A percentile compares a stretch with the other conserved stretches of the same genome.
These are phyloP conservation scores for Amphipyra berbera DNA, from an alignment of 2,888 invertebrate genomes.

Conservation along the genomic window DNA sequence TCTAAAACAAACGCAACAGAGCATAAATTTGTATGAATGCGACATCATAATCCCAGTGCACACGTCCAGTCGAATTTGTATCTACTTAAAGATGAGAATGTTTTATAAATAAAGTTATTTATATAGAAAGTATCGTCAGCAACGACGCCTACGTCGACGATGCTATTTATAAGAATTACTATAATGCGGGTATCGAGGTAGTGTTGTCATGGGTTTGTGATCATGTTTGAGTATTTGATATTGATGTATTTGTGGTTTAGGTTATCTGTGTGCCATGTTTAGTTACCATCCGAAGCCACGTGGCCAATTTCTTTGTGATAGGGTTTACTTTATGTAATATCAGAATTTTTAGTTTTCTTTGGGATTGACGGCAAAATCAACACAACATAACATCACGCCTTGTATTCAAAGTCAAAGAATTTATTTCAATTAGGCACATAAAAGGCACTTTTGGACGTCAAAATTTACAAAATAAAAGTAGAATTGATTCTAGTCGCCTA, in stretches of 20 bases:
- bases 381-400: too few species aligned
- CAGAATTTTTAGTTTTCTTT: too few species aligned
- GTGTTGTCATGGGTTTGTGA: constrained; percentile 34
- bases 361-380: too few species aligned
- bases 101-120: constrained; percentile 67
- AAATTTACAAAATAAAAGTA: too few species aligned
- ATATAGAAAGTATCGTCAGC: constrained; percentile 64
- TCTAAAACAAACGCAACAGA: constrained; percentile 23
- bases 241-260: constrained; percentile 25
- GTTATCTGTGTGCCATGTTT: constrained; percentile 2
- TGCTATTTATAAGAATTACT: constrained; percentile 60
- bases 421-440: too few species aligned
- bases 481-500: too few species aligned
- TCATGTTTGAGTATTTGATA: background rate
- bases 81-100: constrained; percentile 63
- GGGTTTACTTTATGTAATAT: background rate
- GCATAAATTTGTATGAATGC: constrained; percentile 57
- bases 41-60: constrained; percentile 64
- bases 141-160: constrained; percentile 60
- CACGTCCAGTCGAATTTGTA: constrained; percentile 58
- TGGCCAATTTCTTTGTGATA: background rate
- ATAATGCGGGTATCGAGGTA: constrained; percentile 47
- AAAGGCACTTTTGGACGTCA: too few species aligned
- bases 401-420: too few species aligned
- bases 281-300: background rate